Evolutionary conservation across 1,140 invertebrate species (phyloP).

Genomic region (Drosophila seguyi): DNA sequence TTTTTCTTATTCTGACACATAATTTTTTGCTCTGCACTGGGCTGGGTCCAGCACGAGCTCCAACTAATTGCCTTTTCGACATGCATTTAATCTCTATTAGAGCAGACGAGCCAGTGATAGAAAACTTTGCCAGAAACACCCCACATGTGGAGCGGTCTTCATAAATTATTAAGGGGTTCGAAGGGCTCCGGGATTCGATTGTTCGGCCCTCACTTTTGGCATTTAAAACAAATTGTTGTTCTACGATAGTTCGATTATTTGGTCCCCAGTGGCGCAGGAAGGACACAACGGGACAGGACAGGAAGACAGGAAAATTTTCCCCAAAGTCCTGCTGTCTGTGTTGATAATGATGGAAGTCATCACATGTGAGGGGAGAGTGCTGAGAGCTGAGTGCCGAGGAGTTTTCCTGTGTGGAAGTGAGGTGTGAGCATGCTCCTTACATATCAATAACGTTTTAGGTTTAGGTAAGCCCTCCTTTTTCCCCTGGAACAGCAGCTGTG

Average conservation of each 20-base stretch:
- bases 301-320: constrained; percentile 49
- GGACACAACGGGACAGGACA: neutral
- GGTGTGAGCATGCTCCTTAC: constrained; percentile 75
- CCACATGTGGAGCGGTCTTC: constrained; percentile 69
- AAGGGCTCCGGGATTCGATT: constrained; percentile 38
- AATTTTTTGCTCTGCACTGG: neutral
- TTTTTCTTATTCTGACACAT: neutral
- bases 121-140: constrained; percentile 53
- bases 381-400: constrained; percentile 37
- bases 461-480: constrained; percentile 46
- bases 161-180: constrained; percentile 80
- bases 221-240: constrained; percentile 83
- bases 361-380: constrained; percentile 52
- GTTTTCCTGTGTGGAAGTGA: constrained; percentile 42
- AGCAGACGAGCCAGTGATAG: constrained; percentile 60
- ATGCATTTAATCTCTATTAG: constrained; percentile 85
- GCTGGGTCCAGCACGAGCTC: constrained; percentile 48
- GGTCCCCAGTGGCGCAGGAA: constrained; percentile 38
- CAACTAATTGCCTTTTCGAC: constrained; percentile 85
- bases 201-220: constrained; percentile 56
- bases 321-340: constrained; percentile 33
- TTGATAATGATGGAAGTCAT: constrained; percentile 75
- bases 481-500: constrained; percentile 64
- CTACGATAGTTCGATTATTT: constrained; percentile 78
- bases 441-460: constrained; percentile 79